Conservation (phyloP, 2,113 vertebrate genomes). For the Eulemur macaco region DNA sequence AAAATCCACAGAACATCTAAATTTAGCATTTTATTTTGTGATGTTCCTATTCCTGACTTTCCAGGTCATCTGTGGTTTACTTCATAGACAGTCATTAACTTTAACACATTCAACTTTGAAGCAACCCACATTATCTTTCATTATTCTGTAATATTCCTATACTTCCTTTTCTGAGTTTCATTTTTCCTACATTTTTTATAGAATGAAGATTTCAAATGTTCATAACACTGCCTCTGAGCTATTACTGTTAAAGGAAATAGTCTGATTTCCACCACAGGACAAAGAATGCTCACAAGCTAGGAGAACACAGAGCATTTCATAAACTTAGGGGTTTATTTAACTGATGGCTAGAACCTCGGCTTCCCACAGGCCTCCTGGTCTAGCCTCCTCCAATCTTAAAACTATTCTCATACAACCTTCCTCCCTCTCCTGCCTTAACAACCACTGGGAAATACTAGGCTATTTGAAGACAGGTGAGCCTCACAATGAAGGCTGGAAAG, state of each 20-base stretch:
- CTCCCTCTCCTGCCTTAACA: neutral
- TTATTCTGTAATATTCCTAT: neutral
- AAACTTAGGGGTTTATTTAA: neutral
- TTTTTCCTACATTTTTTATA: neutral
- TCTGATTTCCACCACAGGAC: neutral
- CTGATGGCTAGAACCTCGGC: neutral
- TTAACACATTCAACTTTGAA: constrained; percentile 27
- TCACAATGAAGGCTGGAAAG: neutral
- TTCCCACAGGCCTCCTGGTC: neutral
- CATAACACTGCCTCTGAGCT: neutral
- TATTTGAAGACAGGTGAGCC: neutral
- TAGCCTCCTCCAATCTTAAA: neutral
- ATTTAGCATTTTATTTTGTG: neutral
- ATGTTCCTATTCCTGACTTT: neutral
- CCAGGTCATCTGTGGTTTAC: neutral
- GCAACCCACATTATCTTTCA: neutral
- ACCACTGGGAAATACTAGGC: neutral
- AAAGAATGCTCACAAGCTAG: neutral
- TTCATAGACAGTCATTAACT: neutral
- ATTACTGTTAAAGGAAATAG: neutral
- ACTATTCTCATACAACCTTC: neutral
- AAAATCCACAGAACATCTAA: neutral
- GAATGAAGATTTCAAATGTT: constrained; percentile 24
- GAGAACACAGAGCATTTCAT: neutral
- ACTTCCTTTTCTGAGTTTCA: neutral